These are phyloP conservation scores for Chamaea fasciata DNA, from an alignment of 2,113 vertebrate genomes.

Conservation along the genomic window DNA sequence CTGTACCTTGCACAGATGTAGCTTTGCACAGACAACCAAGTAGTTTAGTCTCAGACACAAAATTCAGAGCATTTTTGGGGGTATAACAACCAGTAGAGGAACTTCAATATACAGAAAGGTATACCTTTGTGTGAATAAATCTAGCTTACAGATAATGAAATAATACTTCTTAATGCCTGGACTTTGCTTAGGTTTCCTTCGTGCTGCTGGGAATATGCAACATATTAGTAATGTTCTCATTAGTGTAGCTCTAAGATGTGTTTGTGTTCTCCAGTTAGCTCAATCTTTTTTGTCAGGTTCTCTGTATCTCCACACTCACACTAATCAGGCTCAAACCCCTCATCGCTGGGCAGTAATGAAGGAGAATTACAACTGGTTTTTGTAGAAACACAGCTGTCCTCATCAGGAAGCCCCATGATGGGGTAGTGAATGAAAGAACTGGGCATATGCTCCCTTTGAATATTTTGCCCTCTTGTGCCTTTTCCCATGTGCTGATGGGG, in stretches of 20 bases:
- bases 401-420: neutral
- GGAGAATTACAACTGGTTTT: neutral
- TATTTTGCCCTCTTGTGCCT: neutral
- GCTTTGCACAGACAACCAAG: neutral
- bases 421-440: neutral
- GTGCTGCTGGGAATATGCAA: neutral
- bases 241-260: neutral
- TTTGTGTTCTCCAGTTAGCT: constrained; percentile 20
- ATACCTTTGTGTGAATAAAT: neutral
- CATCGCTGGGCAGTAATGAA: neutral
- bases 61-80: neutral
- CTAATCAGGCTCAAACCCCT: neutral
- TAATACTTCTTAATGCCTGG: neutral
- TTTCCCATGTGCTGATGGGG: neutral
- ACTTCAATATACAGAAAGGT: neutral
- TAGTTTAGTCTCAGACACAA: neutral
- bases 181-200: neutral
- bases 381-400: fast-evolving
- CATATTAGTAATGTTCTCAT: constrained; percentile 31
- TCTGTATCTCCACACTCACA: neutral
- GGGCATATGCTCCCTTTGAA: neutral
- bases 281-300: neutral
- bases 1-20: neutral
- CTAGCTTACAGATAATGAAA: constrained; percentile 4
- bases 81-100: neutral